Evolutionary conservation across 1,140 invertebrate genomes (phyloP).

Genomic region (Globodera ellingtonae): DNA sequence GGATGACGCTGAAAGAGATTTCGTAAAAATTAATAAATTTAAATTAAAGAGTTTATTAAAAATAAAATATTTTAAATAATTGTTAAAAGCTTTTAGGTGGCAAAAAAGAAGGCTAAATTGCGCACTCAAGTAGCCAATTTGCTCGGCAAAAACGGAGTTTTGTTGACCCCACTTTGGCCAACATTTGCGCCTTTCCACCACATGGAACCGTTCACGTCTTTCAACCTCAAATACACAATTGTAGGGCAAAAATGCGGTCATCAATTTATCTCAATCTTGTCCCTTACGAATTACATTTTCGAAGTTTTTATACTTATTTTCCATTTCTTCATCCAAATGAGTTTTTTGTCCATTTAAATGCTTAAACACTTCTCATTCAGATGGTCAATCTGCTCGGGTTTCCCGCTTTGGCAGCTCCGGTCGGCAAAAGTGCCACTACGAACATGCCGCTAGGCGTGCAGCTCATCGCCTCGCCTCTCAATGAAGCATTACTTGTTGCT

Average conservation of each 20-base stretch:
- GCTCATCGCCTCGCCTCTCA: conserved; percentile 64
- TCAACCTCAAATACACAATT: conserved; percentile 64
- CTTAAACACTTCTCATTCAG: background rate
- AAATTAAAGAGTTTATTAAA: background rate
- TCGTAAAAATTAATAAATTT: background rate
- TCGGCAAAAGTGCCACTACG: conserved; percentile 70
- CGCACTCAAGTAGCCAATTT: conserved; percentile 66
- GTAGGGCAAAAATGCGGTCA: background rate
- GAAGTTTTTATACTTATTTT: background rate
- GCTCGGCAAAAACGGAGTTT: conserved; percentile 68
- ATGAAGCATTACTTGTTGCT: conserved; percentile 56
- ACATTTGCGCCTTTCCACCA: conserved; percentile 66
- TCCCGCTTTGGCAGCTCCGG: conserved; percentile 67
- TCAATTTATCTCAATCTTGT: background rate
- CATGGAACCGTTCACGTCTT: conserved; percentile 63
- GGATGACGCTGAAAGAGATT: background rate
- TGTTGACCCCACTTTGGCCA: conserved; percentile 67
- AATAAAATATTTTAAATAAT: no score
- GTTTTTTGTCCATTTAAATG: background rate
- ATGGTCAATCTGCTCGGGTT: conserved; percentile 36
- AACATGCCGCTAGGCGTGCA: conserved; percentile 87
- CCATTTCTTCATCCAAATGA: background rate
- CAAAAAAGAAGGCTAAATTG: conserved; percentile 52
- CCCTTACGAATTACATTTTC: background rate
- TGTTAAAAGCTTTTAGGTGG: background rate